Base-by-base conservation (phyloP, 2,888 invertebrate species). In the Agriopis leucophaearia region DNA sequence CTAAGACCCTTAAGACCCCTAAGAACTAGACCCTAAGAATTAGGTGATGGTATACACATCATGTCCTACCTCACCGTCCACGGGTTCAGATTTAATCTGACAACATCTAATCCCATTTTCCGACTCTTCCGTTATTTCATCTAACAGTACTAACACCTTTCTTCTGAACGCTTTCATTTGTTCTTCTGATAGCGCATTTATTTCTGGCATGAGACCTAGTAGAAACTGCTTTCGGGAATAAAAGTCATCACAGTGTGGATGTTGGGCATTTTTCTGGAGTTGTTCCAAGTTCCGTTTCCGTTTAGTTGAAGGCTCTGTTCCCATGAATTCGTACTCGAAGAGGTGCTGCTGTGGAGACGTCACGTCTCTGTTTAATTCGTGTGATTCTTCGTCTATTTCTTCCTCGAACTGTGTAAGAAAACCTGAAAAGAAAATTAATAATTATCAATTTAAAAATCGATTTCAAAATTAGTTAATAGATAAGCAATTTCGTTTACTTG, bases 91-190 rank as follows among this genome's bases (percentile, higher is more conserved):
- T 18, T 67, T 67, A 27, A 67, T 54, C 10, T n/a, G 52, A 0
- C 48, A 42, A 35, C 7, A 44, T 8, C 56, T 18, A 13, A 13
- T 0, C 10, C 5, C 10, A 12, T 13, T 40, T 42, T 48, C 44
- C 10, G 48, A 36, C 15, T 15, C 13, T 72, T 78, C 79, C 8
- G 77, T 73, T 16, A 81, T 77, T 42, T 83, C 81, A 40, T 86
- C 85, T 54, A 86, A 70, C 7, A 86, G 66, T 55, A 66, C 69
- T 54, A 85, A 72, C 0, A 86, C 78, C 70, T 80, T 84, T 71
- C 85, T 78, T 74, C 83, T 80, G 52, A 86, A 86, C 9, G 73
- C 64, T 72, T 78, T 78, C 83, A 85, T 86, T 74, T 86, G 85
- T 48, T 58, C 70, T 67, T 85, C 83, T 4, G 79, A 67, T 65